phyloP scores from a whole-genome alignment of 2,113 vertebrate genomes.

The Craseonycteris thonglongyai region DNA sequence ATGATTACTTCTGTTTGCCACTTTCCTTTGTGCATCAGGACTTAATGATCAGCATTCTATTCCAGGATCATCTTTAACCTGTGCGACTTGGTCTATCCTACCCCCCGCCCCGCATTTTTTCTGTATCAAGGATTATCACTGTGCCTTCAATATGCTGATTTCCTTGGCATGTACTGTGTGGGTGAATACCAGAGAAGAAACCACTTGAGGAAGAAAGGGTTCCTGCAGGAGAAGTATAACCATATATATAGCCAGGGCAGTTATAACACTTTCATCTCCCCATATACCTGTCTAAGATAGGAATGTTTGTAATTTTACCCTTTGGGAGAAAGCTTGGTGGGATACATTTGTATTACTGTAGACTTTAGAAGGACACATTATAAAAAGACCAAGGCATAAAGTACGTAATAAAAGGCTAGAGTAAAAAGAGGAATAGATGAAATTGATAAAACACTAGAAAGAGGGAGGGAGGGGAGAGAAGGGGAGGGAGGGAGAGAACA shows the following conservation, averaged over 20 bases:
- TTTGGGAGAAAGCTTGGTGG: not conserved
- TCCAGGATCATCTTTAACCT: not conserved
- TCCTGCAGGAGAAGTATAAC: not conserved
- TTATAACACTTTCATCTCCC: not conserved
- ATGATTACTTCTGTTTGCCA: constrained; percentile 1
- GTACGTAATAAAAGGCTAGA: not conserved
- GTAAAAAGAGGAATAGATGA: not conserved
- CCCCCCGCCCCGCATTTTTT: not conserved
- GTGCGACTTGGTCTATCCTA: not conserved
- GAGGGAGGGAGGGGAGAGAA: not conserved
- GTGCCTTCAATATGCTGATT: not conserved
- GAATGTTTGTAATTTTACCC: not conserved
- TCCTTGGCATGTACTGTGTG: not conserved
- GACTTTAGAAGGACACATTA: not conserved
- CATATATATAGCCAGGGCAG: not conserved
- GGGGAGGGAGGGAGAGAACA: not conserved
- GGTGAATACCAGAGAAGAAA: not conserved
- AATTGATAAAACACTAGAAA: not conserved
- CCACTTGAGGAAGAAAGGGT: not conserved
- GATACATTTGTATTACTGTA: not conserved
- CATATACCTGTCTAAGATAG: not conserved
- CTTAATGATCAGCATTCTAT: not conserved
- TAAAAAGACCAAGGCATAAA: constrained; percentile 8
- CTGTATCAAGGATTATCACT: not conserved
- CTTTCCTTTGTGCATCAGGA: not conserved